Base-by-base conservation (phyloP, 2,113 vertebrate genomes). In the Xerus inauris region DNA sequence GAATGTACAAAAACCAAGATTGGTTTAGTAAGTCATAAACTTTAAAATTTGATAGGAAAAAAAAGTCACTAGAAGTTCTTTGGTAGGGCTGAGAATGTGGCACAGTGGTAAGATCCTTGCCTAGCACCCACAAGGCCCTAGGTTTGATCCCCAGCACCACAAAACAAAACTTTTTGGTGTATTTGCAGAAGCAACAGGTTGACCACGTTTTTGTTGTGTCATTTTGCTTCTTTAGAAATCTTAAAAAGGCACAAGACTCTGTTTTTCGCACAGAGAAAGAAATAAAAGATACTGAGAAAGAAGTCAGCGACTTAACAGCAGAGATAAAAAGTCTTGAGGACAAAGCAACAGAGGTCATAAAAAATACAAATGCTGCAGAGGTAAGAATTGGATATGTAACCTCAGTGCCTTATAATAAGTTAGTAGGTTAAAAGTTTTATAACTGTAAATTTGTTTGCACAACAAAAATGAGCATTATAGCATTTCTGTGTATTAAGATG, bases 161-260 rank as follows among this genome's bases (percentile, higher is more conserved):
- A 22, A 22, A 57, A 57, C 20, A 38, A 72, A 47, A 5, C 83
- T 90, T 5, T 51, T 75, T 86, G 51, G n/a, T 92, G 86, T 32
- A 12, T 75, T 89, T 81, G 73, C 45, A 91, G 22, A 72, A 97
- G 19, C 26, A 77, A 22, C 54, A 72, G 42, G 8, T 72, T 6
- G 28, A 71, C 20, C 67, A 76, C 49, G 79, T 83, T 91, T 95
- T 93, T 93, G 72, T 64, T 89, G 40, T 22, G 54, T 92, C 62
- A 51, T 92, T 94, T 97, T 97, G 51, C 82, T 95, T 65, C 26
- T 91, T 90, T 97, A 99, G 99, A 95, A 99, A 99, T 98, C 98
- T 99, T 96, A 99, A 99, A 95, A 99, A 99, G 96, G 98, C 97
- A 1, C 98, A 99, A 97, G 99, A 99, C 51, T 97, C 99, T 22